phyloP scores from a whole-genome alignment of 2,888 invertebrate species.

The Thymelicus acteon region DNA sequence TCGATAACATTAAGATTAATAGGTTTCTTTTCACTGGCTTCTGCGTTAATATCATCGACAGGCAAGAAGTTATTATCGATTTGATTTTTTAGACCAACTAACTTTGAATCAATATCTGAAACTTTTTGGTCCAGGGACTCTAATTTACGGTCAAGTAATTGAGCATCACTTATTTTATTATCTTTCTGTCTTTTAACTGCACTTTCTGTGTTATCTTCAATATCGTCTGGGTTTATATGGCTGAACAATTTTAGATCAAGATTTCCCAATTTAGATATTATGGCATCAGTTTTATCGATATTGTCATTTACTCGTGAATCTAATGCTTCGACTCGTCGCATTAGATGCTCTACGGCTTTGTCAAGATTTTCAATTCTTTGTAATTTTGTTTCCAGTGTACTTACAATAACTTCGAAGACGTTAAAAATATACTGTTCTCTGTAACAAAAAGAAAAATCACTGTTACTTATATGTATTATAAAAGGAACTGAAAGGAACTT shows the following conservation, averaged over 20 bases:
- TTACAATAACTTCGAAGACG: conserved; percentile 95
- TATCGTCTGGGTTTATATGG: conserved; percentile 71
- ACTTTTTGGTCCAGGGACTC: conserved; percentile 93
- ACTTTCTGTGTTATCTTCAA: conserved; percentile 66
- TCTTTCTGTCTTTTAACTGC: conserved; percentile 51
- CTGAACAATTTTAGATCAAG: conserved; percentile 91
- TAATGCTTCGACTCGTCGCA: conserved; percentile 92
- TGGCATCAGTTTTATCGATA: conserved; percentile 93
- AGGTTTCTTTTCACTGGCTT: conserved; percentile 94
- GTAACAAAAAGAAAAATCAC: conserved; percentile 71
- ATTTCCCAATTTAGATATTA: conserved; percentile 90
- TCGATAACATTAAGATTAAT: conserved; percentile 93
- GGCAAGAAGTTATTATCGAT: conserved; percentile 92
- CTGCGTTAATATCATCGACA: conserved; percentile 93
- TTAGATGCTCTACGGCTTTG: conserved; percentile 93
- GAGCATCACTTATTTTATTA: conserved; percentile 64
- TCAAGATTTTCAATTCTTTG: conserved; percentile 95
- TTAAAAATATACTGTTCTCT: conserved; percentile 95
- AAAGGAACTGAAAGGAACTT: too few relatives aligned
- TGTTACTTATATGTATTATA: too few relatives aligned
- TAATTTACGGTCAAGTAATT: conserved; percentile 87
- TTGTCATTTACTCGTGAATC: conserved; percentile 93
- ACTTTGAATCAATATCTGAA: conserved; percentile 91
- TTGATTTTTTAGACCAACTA: conserved; percentile 91
- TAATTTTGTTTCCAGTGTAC: conserved; percentile 93